Evolutionary conservation across 2,113 vertebrate species (phyloP).

Genomic region (Lanius collurio): DNA sequence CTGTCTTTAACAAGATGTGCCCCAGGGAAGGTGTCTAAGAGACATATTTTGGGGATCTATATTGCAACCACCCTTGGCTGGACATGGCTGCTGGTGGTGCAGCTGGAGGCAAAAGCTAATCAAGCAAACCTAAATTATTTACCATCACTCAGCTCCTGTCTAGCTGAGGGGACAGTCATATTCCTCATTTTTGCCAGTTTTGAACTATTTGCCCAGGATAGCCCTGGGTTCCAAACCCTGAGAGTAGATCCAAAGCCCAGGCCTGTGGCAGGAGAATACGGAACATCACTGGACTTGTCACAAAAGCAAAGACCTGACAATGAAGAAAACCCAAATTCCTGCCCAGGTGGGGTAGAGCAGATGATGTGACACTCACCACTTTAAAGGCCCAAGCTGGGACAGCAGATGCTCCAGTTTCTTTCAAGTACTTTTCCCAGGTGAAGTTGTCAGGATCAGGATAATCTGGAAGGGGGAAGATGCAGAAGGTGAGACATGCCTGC

Average conservation of each 20-base stretch:
- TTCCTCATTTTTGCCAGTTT: not conserved
- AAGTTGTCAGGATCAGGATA: constrained; percentile 92
- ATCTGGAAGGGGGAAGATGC: constrained; percentile 70
- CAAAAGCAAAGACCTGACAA: not conserved
- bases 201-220: not conserved
- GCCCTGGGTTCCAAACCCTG: not conserved
- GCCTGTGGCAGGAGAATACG: not conserved
- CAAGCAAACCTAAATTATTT: not conserved
- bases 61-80: not conserved
- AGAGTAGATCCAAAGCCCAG: not conserved
- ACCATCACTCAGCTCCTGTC: not conserved
- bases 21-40: not conserved
- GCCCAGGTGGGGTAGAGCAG: not conserved
- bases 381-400: constrained; percentile 90
- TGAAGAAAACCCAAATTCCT: not conserved
- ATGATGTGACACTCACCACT: constrained; percentile 76
- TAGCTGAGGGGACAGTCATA: not conserved
- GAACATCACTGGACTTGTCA: not conserved
- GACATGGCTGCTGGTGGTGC: not conserved
- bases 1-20: not conserved
- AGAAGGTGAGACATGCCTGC: not conserved
- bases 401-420: constrained; percentile 88
- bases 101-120: not conserved
- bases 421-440: constrained; percentile 92
- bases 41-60: not conserved